A percentile compares a stretch with the other conserved stretches of the same genome.
Evolutionary conservation across 2,888 invertebrate genomes (phyloP).

Genomic region (Monopis laevigella): DNA sequence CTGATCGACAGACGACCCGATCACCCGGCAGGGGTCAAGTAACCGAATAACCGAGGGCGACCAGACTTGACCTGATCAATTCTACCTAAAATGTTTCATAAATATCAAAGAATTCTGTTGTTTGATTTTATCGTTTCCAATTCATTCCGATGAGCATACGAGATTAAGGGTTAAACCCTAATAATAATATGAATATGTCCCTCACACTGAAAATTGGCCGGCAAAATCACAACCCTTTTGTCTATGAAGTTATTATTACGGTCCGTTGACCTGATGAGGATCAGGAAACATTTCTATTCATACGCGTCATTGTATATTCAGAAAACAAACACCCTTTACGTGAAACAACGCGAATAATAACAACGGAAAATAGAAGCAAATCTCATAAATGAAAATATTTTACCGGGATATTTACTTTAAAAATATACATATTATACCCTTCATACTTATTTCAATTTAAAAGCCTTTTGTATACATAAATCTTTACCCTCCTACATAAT

Average conservation of each 20-base stretch:
- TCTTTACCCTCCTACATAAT: too few relatives aligned
- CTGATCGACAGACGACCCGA: conserved; percentile 30
- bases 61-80: conserved; percentile 1
- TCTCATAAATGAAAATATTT: too few relatives aligned
- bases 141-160: too few relatives aligned
- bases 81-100: not conserved
- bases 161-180: too few relatives aligned
- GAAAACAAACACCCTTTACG: conserved; percentile 8
- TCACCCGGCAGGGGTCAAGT: conserved; percentile 50
- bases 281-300: conserved; percentile 17
- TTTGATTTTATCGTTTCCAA: too few relatives aligned
- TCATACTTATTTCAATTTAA: too few relatives aligned
- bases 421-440: too few relatives aligned
- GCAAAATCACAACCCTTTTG: conserved; percentile 28
- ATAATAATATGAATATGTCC: conserved; percentile 12
- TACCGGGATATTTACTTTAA: too few relatives aligned
- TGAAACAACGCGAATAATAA: not conserved
- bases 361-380: conserved; percentile 7
- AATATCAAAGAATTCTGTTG: not conserved
- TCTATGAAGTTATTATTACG: conserved; percentile 47
- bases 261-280: conserved; percentile 48
- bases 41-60: conserved; percentile 26
- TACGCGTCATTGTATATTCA: conserved; percentile 2
- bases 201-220: conserved; percentile 48
- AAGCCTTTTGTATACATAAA: too few relatives aligned